Percentiles rank a stretch among this genome's conserved stretches.
Conservation (phyloP, 2,113 vertebrate genomes). For the Proteles cristata region DNA sequence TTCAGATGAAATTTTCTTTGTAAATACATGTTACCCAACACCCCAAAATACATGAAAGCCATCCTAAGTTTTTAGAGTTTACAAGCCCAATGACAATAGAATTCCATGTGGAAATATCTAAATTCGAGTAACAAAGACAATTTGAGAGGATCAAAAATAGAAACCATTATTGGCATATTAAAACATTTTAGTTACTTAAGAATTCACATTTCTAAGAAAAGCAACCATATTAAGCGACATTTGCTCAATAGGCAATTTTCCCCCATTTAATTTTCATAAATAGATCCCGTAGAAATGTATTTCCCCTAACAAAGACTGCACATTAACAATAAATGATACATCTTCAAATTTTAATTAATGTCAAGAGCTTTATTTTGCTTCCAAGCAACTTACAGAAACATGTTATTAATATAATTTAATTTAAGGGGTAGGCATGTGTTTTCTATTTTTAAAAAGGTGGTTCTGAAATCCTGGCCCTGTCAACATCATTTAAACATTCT, state of each 20-base stretch:
- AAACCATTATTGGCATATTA: conserved; percentile 77
- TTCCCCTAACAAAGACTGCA: conserved; percentile 77
- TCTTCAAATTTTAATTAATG: conserved; percentile 87
- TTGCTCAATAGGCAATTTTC: conserved; percentile 78
- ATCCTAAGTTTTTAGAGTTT: conserved; percentile 61
- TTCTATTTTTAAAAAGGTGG: conserved; percentile 86
- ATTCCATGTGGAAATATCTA: conserved; percentile 74
- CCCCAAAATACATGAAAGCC: conserved; percentile 53
- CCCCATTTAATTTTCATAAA: conserved; percentile 79
- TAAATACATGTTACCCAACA: conserved; percentile 49
- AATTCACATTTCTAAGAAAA: conserved; percentile 77
- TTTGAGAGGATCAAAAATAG: conserved; percentile 71
- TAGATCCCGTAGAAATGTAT: conserved; percentile 82
- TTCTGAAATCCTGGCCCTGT: conserved; percentile 85
- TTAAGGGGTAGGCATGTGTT: conserved; percentile 85
- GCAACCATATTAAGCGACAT: conserved; percentile 67
- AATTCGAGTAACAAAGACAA: conserved; percentile 74
- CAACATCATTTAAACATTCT: conserved; percentile 87
- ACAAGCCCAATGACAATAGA: conserved; percentile 52
- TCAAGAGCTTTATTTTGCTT: conserved; percentile 84
- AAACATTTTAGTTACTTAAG: conserved; percentile 75
- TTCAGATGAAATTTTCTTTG: conserved; percentile 68
- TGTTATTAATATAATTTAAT: conserved; percentile 87
- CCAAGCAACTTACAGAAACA: conserved; percentile 83
- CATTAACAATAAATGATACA: conserved; percentile 80